These are phyloP conservation scores for Chiroxiphia lanceolata DNA, from an alignment of 2,797 vertebrate genomes.

Conservation along the genomic window DNA sequence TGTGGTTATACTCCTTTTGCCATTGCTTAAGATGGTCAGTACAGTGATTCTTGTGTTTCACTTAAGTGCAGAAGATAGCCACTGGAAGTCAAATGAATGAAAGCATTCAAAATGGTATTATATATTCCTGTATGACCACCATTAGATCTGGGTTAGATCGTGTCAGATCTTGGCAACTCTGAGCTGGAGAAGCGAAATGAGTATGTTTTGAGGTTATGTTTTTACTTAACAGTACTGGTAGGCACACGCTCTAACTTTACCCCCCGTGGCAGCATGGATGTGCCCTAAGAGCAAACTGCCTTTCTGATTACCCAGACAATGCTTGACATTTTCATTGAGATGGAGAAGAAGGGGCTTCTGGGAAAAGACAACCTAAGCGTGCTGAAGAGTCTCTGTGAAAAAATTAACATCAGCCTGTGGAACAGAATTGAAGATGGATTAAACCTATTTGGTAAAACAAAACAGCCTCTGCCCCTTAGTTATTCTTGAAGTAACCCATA, in stretches of 20 bases:
- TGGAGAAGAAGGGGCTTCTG: conserved; percentile 76
- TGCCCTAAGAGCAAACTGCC: background rate
- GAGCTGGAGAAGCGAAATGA: background rate
- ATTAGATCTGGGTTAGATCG: background rate
- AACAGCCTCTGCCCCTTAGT: background rate
- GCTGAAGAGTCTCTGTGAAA: conserved; percentile 63
- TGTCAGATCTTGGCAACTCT: background rate
- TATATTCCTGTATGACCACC: background rate
- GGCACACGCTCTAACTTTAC: background rate
- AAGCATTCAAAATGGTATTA: background rate
- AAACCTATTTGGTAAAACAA: conserved; percentile 50
- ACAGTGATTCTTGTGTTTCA: background rate
- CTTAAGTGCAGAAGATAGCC: background rate
- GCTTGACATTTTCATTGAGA: conserved; percentile 72
- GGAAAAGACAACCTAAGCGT: conserved; percentile 39
- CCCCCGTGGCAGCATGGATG: background rate
- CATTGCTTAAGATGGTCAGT: background rate
- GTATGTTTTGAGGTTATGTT: background rate
- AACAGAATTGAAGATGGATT: conserved; percentile 60
- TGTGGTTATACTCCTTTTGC: background rate
- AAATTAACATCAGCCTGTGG: conserved; percentile 63
- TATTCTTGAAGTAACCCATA: background rate
- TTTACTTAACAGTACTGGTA: background rate
- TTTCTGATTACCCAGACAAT: conserved; percentile 68
- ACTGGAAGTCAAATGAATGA: background rate